Base-by-base conservation (phyloP, 1,140 invertebrate genomes). In the Oreohelix idahoensis region DNA sequence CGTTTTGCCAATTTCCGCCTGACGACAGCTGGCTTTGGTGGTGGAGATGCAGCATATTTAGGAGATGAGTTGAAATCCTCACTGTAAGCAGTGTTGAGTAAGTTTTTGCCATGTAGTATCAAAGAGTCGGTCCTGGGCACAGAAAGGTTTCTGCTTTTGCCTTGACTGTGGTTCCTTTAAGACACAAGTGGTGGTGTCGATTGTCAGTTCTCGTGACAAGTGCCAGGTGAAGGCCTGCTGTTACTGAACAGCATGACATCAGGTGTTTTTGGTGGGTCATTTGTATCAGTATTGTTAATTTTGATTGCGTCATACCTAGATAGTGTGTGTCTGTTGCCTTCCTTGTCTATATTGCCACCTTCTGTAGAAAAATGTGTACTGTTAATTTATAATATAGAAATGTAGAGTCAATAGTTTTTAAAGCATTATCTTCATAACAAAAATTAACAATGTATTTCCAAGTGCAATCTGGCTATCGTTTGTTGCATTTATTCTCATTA, bases 1-100 rank as follows among this genome's bases (percentile, higher is more conserved):
- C 84, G 76, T 49, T 85, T 85, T 38, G 73, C 63, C 66, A 85
- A 69, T n/a, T 81, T 66, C 11, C 81, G 36, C 20, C 84, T 63
- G 53, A 85, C 84, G 26, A 83, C 42, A 4, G 51, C 79, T 26
- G 71, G 69, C 53, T 70, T 32, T 32, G 38, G 32, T n/a, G 42
- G 63, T 26, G 45, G 45, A 23, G 29, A 53, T 8, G 17, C 39
- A n/a, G 38, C 26, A 29, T 0, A 17, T 51, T 23, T 49, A 49
- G 49, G 42, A 32, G 74, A 10, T 13, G 45, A 0, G 13, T 32
- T 51, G 20, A 49, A 76, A 49, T 51, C 74, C 1, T 29, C 74
- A 35, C 15, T 51, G 45, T 51, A 51, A 2, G 20, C 42, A 23
- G 32, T 76, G 74, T 76, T 76, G 0, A 76, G 45, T 20, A 80